Base-by-base conservation (phyloP, 2,888 invertebrate species). In the Erebia epiphron region DNA sequence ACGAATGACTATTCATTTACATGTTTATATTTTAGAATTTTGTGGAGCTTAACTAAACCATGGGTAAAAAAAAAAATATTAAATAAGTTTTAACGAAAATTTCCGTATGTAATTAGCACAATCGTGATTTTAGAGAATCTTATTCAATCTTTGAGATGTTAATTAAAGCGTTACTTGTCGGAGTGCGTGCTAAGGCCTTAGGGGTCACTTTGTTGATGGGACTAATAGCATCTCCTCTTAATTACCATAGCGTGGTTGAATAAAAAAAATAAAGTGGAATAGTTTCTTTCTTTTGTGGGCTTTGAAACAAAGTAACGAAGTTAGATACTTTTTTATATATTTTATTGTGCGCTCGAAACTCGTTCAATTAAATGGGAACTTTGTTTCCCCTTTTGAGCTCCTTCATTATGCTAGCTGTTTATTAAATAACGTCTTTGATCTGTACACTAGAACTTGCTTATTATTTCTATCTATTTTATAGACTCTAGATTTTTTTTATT, bases 171-270 rank as follows among this genome's bases (percentile, higher is more conserved):
- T 3, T 46, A 13, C 13, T 13, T 3, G 57, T 67, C 46, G 67
- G 35, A 49, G 14, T 26, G 26, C n/a, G 26, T 10, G 60, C 18
- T 52, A 41, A 68, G 14, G 52, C 61, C 52, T 68, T 60, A 68
- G 41, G 60, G 61, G 52, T 68, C 52, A 56, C 46, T 82, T 79
- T 79, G 81, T 80, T 82, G 79, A 79, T 80, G 82, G 79, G 80
- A 78, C 82, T 78, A 81, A 82, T 82, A 83, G 79, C 81, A 83
- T 82, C 81, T 80, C 79, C 78, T 75, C 85, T 87, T 90, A 90
- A 90, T 90, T 90, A 89, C 85, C 84, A 82, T 85, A 83, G 85
- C 83, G 83, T 82, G 79, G 62, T 67, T 78, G 81, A 86, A 86
- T 83, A 86, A 88, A 88, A 87, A 85, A 80, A 78, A 78, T 76